Base-by-base conservation (phyloP, 1,140 invertebrate species). In the Pseudomyrmex gracilis region DNA sequence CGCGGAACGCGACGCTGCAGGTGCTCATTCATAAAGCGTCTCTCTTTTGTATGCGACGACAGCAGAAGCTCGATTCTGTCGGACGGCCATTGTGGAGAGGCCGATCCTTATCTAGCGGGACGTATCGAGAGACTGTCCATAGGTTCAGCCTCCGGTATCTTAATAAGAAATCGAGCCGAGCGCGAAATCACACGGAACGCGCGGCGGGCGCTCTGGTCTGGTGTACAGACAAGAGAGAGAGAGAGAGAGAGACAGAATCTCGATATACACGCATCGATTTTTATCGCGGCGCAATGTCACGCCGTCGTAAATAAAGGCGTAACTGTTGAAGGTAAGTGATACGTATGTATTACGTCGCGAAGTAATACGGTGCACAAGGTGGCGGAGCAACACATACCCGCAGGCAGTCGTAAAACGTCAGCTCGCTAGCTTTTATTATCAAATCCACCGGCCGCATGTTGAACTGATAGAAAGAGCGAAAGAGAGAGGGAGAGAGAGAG, bases 11-110 rank as follows among this genome's bases (percentile, higher is more conserved):
- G 49, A 74, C 70, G 17, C 63, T 49, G 85, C 86, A 84, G 73
- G 74, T 85, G 71, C 63, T 73, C 87, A 88, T 88, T 88, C 87
- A 88, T 88, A 88, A 88, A 84, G 71, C 49, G 51, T 7, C 57
- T 60, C 70, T 87, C 34, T 34, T 34, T 87, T 77, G 70, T 82
- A 76, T n/a, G 74, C 66, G 68, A 70, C 71, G 84, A 85, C 83
- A 88, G 83, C 86, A 87, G 83, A 82, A 87, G 76, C 87, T 82
- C 85, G 86, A 82, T 87, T 88, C 83, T 87, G 51, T 49, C 45
- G 60, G 68, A 24, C 73, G 22, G 61, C 84, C 66, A 88, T 88
- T 85, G 87, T 77, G 53, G 55, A 85, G 77, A 87, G 77, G 87
- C 83, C 86, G 87, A 88, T 88, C 77, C 58, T 83, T 88, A 88